Percentiles rank a stretch among this genome's conserved stretches.
phyloP scores from a whole-genome alignment of 2,888 invertebrate species.

The Thecophora atra region DNA sequence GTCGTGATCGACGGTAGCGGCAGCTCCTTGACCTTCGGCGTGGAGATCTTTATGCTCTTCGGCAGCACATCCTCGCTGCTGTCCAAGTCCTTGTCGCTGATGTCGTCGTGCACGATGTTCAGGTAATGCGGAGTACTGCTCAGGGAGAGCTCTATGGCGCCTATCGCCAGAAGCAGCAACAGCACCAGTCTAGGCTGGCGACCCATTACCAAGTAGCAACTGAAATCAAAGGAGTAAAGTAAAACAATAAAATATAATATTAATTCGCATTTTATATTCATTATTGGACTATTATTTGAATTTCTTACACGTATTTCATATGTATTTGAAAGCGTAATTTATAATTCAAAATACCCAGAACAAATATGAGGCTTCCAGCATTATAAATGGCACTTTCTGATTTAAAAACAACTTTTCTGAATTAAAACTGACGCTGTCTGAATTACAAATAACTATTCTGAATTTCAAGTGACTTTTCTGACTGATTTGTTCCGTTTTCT shows the following conservation, averaged over 20 bases:
- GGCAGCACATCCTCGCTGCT: conserved; percentile 38
- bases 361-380: no score
- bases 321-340: no score
- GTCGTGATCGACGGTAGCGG: conserved; percentile 43
- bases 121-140: conserved; percentile 45
- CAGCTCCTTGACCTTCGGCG: conserved; percentile 53
- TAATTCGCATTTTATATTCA: background rate
- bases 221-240: conserved; percentile 39
- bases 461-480: no score
- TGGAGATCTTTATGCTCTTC: conserved; percentile 54
- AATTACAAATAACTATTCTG: no score
- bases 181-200: conserved; percentile 65
- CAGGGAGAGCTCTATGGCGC: conserved; percentile 51
- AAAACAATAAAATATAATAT: conserved; percentile 15
- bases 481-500: background rate
- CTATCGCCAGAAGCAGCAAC: conserved; percentile 56
- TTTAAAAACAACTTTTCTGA: no score
- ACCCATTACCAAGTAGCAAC: conserved; percentile 53
- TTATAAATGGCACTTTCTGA: no score
- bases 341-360: no score
- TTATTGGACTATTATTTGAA: background rate
- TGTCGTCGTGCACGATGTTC: conserved; percentile 48
- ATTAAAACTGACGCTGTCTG: no score
- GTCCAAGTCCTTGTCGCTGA: conserved; percentile 53
- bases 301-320: no score